Base-by-base conservation (phyloP, 2,797 vertebrate species). In the Pterois miles region DNA sequence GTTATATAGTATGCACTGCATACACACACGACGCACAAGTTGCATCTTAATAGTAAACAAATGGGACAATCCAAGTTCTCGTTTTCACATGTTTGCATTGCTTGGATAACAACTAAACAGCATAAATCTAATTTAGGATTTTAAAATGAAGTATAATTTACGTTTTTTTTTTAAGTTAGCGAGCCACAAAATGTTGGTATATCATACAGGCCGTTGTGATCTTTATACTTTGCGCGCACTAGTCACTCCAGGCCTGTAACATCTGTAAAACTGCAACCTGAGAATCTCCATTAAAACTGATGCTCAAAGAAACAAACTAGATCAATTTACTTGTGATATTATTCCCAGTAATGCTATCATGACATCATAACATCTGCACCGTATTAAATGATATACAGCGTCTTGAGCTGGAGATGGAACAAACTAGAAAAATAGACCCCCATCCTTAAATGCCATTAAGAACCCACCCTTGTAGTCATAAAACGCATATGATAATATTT, bases 141-240 rank as follows among this genome's bases (percentile, higher is more conserved):
- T 6, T 71, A 60, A 65, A 69, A 78, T 38, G 9, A 50, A 12
- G 50, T 4, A 50, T 52, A 58, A 6, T 50, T 60, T 52, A 57
- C 6, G 18, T 74, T 60, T 67, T 23, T 67, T 23, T 60, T 80
- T 76, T 86, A 83, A 75, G 67, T 80, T 77, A 71, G 68, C 82
- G 79, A 70, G 58, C 33, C 48, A 56, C 73, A 40, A 29, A 31
- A 18, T 54, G 43, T 73, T 53, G 20, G 31, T n/a, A 48, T 18
- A 8, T 43, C 66, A 60, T 23, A 56, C 3, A 63, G 65, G 76
- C 31, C 69, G 7, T 16, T 34, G 46, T 72, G 65, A 53, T 76
- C 65, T 57, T 56, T 58, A 78, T 78, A 58, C 38, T 69, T 43
- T 12, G 56, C 54, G 79, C 36, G 74, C 82, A 57, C 81, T 34